Base-by-base conservation (phyloP, 2,888 invertebrate species). In the Hypomecis atomaria region DNA sequence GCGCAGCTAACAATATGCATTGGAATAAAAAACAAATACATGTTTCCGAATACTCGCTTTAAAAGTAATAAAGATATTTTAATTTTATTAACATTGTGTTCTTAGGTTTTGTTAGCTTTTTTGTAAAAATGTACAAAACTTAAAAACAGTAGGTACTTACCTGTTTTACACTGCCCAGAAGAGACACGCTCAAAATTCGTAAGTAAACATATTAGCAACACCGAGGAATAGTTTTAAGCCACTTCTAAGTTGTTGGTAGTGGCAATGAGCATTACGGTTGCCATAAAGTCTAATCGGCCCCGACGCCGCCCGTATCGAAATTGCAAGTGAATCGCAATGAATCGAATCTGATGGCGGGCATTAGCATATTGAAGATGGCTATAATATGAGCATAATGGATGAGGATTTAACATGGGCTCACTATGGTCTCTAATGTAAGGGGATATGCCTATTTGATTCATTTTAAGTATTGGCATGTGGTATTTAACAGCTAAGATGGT, bases 151-250 rank as follows among this genome's bases (percentile, higher is more conserved):
- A n/a, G 4, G 5, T 43, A 9, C n/a, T 49, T 6, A 13, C 23
- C 10, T 55, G 55, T 10, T 4, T 44, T 9, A 11, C 23, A 37
- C 43, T 23, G 11, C 10, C 4, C 45, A 13, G 52, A 23, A 6
- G 38, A 11, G 52, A 23, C n/a, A 11, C 43, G 23, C 9, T 56
- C 23, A 52, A 52, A 55, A 50, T 52, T 40, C 52, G 34, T 53
- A 58, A 57, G 43, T 58, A 47, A 57, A 58, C 47, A 48, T 59
- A 45, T 43, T 48, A 13, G 33, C 55, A 34, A 54, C 23, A 57
- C 47, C 49, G 50, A 48, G 56, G 60, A 60, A 65, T 60, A 60
- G 47, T 59, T 59, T 55, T 64, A 59, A 60, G 56, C 56, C 38
- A 57, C 47, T 56, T 55, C 42, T 44, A 57, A 55, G 34, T 42